phyloP scores from a whole-genome alignment of 1,140 invertebrate species.

The Heterodera carotae region DNA sequence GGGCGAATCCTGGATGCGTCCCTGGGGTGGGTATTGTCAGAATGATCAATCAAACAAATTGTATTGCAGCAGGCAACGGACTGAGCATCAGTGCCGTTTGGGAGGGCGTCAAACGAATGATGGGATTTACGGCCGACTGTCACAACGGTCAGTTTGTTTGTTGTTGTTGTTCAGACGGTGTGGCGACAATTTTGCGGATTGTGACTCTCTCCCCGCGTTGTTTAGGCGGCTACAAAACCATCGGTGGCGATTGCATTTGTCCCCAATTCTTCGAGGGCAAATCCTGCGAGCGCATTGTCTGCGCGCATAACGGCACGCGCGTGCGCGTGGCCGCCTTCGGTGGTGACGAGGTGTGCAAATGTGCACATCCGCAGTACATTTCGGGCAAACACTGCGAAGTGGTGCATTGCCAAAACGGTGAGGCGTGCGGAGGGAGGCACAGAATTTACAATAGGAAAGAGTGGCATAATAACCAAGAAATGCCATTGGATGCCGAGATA shows the following conservation, averaged over 20 bases:
- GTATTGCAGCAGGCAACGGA: neutral
- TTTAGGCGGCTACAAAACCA: slow-evolving; percentile 32
- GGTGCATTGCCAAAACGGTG: slow-evolving; percentile 52
- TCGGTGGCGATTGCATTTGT: slow-evolving; percentile 50
- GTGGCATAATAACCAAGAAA: too few relatives aligned
- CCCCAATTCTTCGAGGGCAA: slow-evolving; percentile 48
- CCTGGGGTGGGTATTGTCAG: too few relatives aligned
- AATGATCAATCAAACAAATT: neutral
- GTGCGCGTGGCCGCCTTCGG: slow-evolving; percentile 26
- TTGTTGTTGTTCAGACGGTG: slow-evolving; percentile 2
- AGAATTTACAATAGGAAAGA: too few relatives aligned
- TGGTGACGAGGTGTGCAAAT: slow-evolving; percentile 45
- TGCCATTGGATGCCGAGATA: too few relatives aligned
- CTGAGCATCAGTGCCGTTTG: slow-evolving; percentile 37
- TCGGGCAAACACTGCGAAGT: slow-evolving; percentile 52
- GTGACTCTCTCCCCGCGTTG: neutral
- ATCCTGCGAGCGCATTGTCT: slow-evolving; percentile 46
- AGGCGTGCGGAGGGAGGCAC: too few relatives aligned
- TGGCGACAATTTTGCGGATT: too few relatives aligned
- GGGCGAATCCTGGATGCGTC: too few relatives aligned
- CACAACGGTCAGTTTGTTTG: slow-evolving; percentile 33
- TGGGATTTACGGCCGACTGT: slow-evolving; percentile 53
- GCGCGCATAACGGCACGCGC: slow-evolving; percentile 47
- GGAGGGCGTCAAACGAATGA: slow-evolving; percentile 54
- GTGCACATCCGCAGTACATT: slow-evolving; percentile 52